A percentile compares a stretch with the other conserved stretches of the same genome.
Evolutionary conservation across 53 echinoderm and acorn worm genomes (phyloP).

Genomic region (Holothuria leucospilota): DNA sequence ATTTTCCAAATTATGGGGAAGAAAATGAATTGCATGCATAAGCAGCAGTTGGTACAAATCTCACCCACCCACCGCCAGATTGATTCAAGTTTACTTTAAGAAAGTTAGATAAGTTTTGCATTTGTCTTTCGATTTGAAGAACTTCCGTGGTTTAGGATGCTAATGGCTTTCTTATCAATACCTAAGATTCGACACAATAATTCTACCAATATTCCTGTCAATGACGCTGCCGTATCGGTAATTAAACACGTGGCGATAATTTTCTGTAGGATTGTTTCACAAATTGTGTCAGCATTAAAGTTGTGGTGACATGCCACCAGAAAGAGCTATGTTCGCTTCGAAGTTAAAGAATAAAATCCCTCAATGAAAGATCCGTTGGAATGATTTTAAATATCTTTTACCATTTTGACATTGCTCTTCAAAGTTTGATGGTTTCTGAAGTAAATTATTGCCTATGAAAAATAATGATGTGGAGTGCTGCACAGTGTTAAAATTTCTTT

Average conservation of each 20-base stretch:
- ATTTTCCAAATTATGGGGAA: conserved; percentile 24
- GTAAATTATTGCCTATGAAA: too few species aligned
- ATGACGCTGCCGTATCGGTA: conserved; percentile 50
- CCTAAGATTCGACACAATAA: conserved; percentile 43
- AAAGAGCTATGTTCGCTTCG: too few species aligned
- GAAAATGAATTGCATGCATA: conserved; percentile 53
- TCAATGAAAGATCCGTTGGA: too few species aligned
- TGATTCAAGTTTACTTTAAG: conserved; percentile 56
- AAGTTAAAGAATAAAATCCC: too few species aligned
- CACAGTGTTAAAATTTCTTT: too few species aligned
- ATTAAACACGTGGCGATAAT: conserved; percentile 29
- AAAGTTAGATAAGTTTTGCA: conserved; percentile 18
- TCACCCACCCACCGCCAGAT: conserved; percentile 47
- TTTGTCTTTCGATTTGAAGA: conserved; percentile 55
- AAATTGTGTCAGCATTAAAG: not conserved
- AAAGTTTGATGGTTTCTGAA: too few species aligned
- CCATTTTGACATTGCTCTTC: too few species aligned
- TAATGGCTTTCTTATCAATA: conserved; percentile 53
- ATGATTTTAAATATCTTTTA: too few species aligned
- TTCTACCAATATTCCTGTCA: conserved; percentile 50
- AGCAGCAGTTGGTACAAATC: conserved; percentile 41
- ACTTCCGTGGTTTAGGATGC: conserved; percentile 50
- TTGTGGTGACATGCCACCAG: too few species aligned
- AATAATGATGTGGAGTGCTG: too few species aligned
- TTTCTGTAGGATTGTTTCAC: conserved; percentile 44